Conservation (phyloP, 2,113 vertebrate species). For the Sapayoa aenigma region DNA sequence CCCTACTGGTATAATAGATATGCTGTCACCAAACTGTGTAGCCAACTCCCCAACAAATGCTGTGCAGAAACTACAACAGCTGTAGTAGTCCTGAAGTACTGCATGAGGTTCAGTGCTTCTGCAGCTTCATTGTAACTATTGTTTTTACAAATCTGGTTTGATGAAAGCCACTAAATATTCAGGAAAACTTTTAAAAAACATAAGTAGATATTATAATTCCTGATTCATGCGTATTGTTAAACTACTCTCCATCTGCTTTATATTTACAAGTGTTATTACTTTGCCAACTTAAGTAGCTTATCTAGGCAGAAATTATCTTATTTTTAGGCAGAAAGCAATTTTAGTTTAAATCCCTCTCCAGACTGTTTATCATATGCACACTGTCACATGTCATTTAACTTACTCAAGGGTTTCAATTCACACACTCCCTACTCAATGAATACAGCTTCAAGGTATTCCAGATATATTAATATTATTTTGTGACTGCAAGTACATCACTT, state of each 20-base stretch:
- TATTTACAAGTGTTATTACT: background rate
- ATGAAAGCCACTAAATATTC: background rate
- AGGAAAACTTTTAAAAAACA: background rate
- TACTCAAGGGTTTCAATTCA: background rate
- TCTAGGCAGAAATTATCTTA: background rate
- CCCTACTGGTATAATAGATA: conserved; percentile 37
- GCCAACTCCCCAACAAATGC: background rate
- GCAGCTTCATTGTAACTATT: background rate
- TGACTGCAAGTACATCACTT: background rate
- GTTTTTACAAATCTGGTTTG: background rate
- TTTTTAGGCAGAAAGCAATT: background rate
- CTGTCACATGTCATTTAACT: background rate
- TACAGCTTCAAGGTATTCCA: background rate
- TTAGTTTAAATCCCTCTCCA: background rate
- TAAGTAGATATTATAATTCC: background rate
- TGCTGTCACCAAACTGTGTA: background rate
- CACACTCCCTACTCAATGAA: background rate
- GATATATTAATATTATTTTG: background rate
- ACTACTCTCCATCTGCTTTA: background rate
- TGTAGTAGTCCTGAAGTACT: background rate
- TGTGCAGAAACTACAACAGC: background rate
- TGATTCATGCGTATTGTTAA: background rate
- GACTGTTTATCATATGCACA: background rate
- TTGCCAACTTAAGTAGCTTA: background rate
- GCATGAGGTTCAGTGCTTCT: background rate